These are phyloP conservation scores for Pelvicachromis taeniatus DNA, from an alignment of 2,113 vertebrate genomes.

Conservation along the genomic window DNA sequence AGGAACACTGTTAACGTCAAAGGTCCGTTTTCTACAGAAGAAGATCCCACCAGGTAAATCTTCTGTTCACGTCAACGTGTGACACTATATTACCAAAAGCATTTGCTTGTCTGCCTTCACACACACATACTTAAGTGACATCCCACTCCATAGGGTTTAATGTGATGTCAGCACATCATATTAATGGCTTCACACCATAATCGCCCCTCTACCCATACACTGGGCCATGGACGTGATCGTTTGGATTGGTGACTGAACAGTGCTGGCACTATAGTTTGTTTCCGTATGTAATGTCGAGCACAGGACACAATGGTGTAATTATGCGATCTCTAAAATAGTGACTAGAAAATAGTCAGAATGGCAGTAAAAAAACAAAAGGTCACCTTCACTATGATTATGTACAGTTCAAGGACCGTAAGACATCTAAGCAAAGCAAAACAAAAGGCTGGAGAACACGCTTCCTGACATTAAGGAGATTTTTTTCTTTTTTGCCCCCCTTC, in stretches of 20 bases:
- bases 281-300: not conserved
- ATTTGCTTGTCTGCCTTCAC: not conserved
- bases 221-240: not conserved
- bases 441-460: not conserved
- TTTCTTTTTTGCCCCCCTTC: not conserved
- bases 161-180: not conserved
- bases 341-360: not conserved
- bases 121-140: not conserved
- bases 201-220: not conserved
- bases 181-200: not conserved
- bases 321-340: not conserved
- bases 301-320: not conserved
- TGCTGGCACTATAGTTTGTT: not conserved
- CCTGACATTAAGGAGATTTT: not conserved
- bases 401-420: not conserved
- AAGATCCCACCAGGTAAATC: constrained; percentile 87
- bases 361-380: not conserved
- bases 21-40: constrained; percentile 79
- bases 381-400: not conserved
- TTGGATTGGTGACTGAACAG: too few species aligned
- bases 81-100: not conserved
- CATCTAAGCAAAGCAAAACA: not conserved
- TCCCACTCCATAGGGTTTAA: not conserved
- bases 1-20: constrained; percentile 83
- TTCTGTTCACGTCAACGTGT: not conserved